Evolutionary conservation across 2,888 invertebrate genomes (phyloP).

Genomic region (Andrena minutula): DNA sequence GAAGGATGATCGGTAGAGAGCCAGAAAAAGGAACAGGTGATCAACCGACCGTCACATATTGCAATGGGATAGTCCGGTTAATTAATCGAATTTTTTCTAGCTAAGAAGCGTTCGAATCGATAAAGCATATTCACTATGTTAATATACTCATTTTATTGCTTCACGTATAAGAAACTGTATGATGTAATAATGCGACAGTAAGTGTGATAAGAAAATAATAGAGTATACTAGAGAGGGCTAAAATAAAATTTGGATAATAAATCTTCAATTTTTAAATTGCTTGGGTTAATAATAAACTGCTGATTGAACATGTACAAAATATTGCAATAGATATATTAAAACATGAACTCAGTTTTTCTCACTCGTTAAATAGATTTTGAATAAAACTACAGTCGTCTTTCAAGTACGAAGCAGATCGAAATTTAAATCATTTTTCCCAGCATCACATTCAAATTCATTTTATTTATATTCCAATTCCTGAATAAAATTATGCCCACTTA

Average conservation of each 20-base stretch:
- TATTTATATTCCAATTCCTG: no score
- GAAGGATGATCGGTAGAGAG: conserved; percentile 42
- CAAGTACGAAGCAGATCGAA: no score
- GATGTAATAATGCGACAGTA: background rate
- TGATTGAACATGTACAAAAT: background rate
- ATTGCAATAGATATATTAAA: background rate
- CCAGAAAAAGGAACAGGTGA: conserved; percentile 65
- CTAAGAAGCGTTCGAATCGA: conserved; percentile 11
- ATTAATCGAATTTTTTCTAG: conserved; percentile 53
- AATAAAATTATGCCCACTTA: no score
- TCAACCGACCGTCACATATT: conserved; percentile 29
- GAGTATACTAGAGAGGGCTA: background rate
- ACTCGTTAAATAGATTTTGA: no score
- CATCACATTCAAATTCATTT: no score
- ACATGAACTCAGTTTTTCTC: no score
- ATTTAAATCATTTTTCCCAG: no score
- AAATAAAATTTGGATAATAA: background rate
- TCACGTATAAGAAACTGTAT: background rate
- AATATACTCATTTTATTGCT: background rate
- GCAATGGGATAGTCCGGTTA: conserved; percentile 32
- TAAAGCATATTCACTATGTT: background rate
- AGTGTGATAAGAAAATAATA: background rate
- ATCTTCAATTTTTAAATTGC: background rate
- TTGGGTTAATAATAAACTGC: background rate
- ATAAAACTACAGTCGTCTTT: no score